phyloP scores from a whole-genome alignment of 2,888 invertebrate genomes.

The Papilio elwesi region DNA sequence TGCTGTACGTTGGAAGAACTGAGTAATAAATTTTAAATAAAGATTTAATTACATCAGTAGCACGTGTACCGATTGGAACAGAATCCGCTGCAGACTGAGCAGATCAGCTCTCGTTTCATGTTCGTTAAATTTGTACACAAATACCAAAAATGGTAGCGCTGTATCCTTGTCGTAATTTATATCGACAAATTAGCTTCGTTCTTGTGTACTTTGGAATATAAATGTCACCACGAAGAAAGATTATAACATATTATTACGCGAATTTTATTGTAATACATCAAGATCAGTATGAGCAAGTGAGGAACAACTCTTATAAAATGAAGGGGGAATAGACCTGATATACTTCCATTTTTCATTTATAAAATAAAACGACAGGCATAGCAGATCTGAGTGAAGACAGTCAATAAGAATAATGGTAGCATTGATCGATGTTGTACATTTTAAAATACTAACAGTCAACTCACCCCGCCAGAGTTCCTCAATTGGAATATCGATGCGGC shows the following conservation, averaged over 20 bases:
- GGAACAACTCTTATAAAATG: no score
- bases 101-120: conserved; percentile 6
- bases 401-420: no score
- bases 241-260: no score
- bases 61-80: conserved; percentile 23
- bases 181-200: background rate
- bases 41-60: conserved; percentile 34
- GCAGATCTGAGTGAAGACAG: no score
- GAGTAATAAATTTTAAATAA: conserved; percentile 37
- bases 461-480: background rate
- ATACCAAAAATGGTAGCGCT: background rate
- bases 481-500: conserved; percentile 9
- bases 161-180: background rate
- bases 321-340: no score
- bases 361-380: no score
- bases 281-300: no score
- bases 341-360: no score
- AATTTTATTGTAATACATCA: no score
- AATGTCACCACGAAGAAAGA: background rate
- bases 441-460: background rate
- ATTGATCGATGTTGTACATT: background rate
- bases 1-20: conserved; percentile 26
- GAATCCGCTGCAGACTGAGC: background rate
- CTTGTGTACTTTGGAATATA: background rate
- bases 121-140: background rate